Evolutionary conservation across 2,113 vertebrate species (phyloP), one percentile per base, ranked within the genome.

Genomic region (Nothocercus nigrocapillus): DNA sequence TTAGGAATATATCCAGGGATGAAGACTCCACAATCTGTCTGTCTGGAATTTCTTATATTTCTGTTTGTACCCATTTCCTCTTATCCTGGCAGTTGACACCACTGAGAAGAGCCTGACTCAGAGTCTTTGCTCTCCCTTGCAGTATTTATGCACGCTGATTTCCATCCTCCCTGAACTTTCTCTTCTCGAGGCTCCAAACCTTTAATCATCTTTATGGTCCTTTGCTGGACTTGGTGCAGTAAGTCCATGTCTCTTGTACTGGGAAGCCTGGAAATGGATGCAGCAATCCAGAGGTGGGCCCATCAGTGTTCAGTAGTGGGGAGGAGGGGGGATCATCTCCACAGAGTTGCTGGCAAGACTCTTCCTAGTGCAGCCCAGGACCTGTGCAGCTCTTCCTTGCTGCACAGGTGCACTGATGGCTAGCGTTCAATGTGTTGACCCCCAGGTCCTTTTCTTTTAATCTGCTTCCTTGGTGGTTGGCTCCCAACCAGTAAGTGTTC

Each of bases 371-470:
- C 25, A 56, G 40, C 27, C 9, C 16, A 28, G 42, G 62, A n/a
- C n/a, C n/a, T n/a, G n/a, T n/a, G n/a, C n/a, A n/a, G n/a, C n/a
- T n/a, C n/a, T 85, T n/a, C 42, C 58, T 85, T 85, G 28, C 13
- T 34, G 17, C 11, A 40, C 47, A 8, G 13, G 6, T 1, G 0
- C 5, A 5, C 28, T 54, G 16, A 61, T 85, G 28, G 40, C n/a
- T 56, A 13, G 11, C 1, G 3, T 36, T 45, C 34, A 56, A 14
- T 13, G 27, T 87, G 12, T 14, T 63, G 59, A 76, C 47, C 30
- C 19, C 27, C 45, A 73, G 40, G 20, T 17, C 12, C 14, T 30
- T 51, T 68, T 92, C 19, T 58, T 38, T 32, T 44, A 38, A 72
- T 28, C 34, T 38, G 3, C n/a, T 64, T 34, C 58, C 16, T 6